Conservation (phyloP, 1,140 invertebrate genomes). For the roundworm (Caenorhabditis elegans) region DNA sequence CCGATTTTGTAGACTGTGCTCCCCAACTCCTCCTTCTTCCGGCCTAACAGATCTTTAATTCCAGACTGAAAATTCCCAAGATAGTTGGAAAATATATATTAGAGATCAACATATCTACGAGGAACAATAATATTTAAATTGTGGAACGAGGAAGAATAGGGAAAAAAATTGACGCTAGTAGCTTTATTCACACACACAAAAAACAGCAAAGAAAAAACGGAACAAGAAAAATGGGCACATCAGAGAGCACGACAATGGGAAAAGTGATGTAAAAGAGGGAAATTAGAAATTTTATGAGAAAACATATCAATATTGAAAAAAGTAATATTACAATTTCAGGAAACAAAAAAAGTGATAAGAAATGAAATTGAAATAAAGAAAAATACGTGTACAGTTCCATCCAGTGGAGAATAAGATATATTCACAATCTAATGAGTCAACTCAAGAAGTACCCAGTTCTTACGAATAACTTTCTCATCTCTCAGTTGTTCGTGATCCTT, state of each 20-base stretch:
- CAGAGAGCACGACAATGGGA: neutral
- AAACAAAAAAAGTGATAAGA: neutral
- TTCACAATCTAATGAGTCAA: conserved; percentile 3
- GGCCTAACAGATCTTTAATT: too few species aligned
- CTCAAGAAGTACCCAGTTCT: conserved; percentile 32
- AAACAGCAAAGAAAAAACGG: neutral
- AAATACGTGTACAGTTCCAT: conserved; percentile 8
- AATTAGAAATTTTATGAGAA: neutral
- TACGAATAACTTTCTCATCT: conserved; percentile 25
- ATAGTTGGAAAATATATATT: neutral
- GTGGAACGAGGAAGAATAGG: too few species aligned
- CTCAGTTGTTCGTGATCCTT: conserved; percentile 32
- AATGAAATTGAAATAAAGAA: too few species aligned
- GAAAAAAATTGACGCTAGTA: conserved; percentile 22
- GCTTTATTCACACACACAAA: conserved; percentile 20
- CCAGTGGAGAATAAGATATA: neutral
- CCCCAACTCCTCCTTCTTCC: too few species aligned
- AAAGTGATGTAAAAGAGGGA: neutral
- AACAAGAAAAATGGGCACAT: neutral
- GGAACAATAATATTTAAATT: too few species aligned
- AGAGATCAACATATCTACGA: neutral
- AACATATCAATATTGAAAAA: too few species aligned
- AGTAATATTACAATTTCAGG: too few species aligned
- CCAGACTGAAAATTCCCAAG: conserved; percentile 10
- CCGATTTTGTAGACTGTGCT: too few species aligned